A percentile compares a stretch with the other conserved stretches of the same genome.
These are phyloP conservation scores for Colletes latitarsis DNA, from an alignment of 1,140 invertebrate species.

Conservation along the genomic window DNA sequence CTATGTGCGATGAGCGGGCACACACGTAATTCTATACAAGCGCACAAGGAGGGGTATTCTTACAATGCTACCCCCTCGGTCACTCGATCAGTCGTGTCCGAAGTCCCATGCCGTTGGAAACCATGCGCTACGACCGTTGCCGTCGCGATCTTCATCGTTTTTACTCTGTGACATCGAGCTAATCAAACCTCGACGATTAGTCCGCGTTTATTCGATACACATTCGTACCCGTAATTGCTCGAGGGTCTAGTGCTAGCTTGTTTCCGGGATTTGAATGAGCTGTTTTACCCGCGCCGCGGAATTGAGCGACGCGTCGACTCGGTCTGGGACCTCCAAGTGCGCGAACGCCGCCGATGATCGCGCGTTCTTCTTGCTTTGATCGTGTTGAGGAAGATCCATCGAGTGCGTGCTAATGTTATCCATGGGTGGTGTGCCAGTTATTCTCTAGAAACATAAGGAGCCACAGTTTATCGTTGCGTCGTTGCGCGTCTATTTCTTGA, in stretches of 20 bases:
- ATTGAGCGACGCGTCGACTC: neutral
- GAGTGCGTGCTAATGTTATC: neutral
- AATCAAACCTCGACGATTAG: no score
- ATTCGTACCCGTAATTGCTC: no score
- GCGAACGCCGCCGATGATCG: neutral
- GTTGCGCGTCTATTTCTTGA: neutral
- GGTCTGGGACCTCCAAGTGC: constrained; percentile 3
- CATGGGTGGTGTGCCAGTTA: neutral
- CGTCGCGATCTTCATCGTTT: neutral
- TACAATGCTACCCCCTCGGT: constrained; percentile 80
- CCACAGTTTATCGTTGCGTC: neutral
- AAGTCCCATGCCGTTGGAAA: constrained; percentile 74
- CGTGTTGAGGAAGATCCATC: neutral
- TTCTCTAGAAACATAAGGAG: neutral
- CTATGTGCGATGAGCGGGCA: constrained; percentile 59
- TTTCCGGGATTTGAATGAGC: neutral
- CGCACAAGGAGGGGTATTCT: constrained; percentile 77
- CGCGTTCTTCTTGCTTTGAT: neutral
- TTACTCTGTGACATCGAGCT: neutral
- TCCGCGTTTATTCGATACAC: no score
- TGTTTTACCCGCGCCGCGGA: constrained; percentile 5
- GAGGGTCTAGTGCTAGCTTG: no score
- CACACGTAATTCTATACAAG: constrained; percentile 78
- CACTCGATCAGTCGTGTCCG: constrained; percentile 81
- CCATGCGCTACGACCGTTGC: constrained; percentile 30